These are phyloP conservation scores for Syngnathus acus DNA, from an alignment of 2,797 vertebrate genomes.

Conservation along the genomic window DNA sequence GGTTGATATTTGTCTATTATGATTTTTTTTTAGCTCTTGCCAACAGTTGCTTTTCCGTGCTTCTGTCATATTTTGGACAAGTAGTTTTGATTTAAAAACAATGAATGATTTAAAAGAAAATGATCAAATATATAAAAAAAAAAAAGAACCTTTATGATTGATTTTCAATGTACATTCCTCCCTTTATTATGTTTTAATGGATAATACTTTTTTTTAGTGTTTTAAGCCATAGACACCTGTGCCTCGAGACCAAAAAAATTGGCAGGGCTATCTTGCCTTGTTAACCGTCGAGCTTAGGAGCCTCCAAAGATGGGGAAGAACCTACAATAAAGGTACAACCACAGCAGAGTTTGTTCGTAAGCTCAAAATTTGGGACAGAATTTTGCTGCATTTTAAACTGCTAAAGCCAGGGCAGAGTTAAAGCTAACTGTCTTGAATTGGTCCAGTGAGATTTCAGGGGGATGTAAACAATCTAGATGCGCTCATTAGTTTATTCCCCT, in stretches of 20 bases:
- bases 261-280: neutral
- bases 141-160: conserved; percentile 10
- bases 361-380: neutral
- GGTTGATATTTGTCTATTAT: neutral
- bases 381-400: neutral
- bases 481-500: neutral
- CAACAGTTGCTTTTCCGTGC: neutral
- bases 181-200: conserved; percentile 23
- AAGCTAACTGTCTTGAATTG: neutral
- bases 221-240: conserved; percentile 8
- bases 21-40: neutral
- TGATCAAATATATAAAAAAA: no score
- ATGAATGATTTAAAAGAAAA: neutral
- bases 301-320: neutral
- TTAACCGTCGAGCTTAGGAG: neutral
- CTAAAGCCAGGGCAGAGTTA: neutral
- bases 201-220: conserved; percentile 20
- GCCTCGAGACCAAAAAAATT: neutral
- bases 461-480: no score
- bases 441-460: neutral
- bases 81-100: neutral
- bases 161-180: conserved; percentile 21
- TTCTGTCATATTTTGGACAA: neutral
- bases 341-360: neutral
- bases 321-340: neutral